Conservation (phyloP, 2,113 vertebrate species). For the Podiceps cristatus region DNA sequence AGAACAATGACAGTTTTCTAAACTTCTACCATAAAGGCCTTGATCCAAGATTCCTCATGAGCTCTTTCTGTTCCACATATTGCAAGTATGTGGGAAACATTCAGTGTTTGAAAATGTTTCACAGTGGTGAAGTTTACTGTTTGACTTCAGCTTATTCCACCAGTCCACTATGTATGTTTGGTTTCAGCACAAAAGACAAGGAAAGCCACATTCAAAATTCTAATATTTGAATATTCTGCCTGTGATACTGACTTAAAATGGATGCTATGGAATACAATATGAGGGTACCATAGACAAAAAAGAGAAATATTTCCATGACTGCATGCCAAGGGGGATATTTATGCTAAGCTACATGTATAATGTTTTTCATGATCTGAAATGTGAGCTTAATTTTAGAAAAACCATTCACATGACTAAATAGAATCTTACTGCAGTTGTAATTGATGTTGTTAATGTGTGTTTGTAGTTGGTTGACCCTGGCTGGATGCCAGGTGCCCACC, state of each 20-base stretch:
- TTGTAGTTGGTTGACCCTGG: too few relatives aligned
- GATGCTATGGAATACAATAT: not conserved
- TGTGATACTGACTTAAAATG: not conserved
- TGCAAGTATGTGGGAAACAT: not conserved
- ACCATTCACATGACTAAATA: not conserved
- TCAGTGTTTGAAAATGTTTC: not conserved
- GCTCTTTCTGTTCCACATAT: not conserved
- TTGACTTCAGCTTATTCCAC: not conserved
- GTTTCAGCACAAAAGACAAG: not conserved
- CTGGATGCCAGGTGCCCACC: too few relatives aligned
- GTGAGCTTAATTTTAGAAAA: not conserved
- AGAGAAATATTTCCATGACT: not conserved
- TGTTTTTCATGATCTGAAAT: not conserved
- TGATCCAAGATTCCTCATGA: not conserved
- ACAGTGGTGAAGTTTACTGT: accelerated
- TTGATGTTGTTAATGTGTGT: accelerated
- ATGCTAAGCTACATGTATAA: accelerated
- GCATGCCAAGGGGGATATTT: not conserved
- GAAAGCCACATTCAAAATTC: not conserved
- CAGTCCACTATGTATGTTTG: not conserved
- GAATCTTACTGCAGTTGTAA: not conserved
- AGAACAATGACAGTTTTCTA: not conserved
- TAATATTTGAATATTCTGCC: not conserved
- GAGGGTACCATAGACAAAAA: accelerated
- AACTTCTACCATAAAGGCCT: not conserved